Conservation (phyloP, 2,113 vertebrate genomes). For the Rhizomys pruinosus region DNA sequence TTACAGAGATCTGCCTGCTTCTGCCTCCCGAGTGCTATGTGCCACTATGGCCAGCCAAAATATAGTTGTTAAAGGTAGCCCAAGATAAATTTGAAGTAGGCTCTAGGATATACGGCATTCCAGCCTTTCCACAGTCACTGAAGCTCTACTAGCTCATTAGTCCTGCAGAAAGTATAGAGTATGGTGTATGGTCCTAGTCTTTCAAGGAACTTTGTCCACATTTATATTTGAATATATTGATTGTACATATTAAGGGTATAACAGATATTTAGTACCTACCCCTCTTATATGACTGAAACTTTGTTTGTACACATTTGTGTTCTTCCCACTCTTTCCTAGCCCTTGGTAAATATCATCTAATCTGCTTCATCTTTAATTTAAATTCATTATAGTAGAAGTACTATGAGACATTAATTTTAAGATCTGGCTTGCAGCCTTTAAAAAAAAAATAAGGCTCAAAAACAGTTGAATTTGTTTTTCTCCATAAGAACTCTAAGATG, state of each 20-base stretch:
- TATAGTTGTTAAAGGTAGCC: not conserved
- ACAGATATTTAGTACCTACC: not conserved
- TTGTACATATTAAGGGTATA: no score
- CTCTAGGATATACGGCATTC: not conserved
- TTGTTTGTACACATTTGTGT: no score
- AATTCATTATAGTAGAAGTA: not conserved
- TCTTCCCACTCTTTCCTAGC: accelerated
- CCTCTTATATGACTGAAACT: not conserved
- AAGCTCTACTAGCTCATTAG: not conserved
- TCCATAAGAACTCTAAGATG: not conserved
- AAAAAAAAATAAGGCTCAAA: no score
- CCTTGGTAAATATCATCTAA: not conserved
- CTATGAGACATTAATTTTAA: not conserved
- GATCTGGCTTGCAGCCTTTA: not conserved
- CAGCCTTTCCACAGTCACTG: no score
- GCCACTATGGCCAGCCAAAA: no score
- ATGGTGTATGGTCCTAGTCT: not conserved
- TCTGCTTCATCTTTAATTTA: not conserved
- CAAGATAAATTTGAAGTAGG: not conserved
- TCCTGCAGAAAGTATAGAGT: not conserved
- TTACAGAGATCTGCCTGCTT: no score
- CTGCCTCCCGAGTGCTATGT: no score
- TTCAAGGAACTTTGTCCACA: not conserved
- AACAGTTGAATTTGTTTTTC: not conserved
- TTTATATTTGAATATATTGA: not conserved